Conservation (phyloP, 2,888 invertebrate genomes). For the Trichogramma dendrolimi region DNA sequence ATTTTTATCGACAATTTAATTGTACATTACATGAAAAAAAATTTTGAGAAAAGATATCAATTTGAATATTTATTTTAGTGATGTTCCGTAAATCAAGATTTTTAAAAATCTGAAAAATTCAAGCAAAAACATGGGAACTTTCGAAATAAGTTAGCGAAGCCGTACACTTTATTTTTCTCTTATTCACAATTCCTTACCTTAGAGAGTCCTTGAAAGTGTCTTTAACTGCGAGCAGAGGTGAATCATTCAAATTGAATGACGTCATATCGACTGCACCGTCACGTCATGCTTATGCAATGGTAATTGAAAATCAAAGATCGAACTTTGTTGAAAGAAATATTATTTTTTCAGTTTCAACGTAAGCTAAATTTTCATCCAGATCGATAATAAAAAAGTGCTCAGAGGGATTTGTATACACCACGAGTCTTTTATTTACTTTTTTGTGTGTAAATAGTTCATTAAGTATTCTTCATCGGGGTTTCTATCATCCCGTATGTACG, state of each 20-base stretch:
- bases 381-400: no score
- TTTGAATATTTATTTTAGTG: background rate
- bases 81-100: background rate
- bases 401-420: no score
- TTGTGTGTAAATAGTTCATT: no score
- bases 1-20: slow-evolving; percentile 4
- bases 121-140: background rate
- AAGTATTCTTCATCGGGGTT: no score
- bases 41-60: background rate
- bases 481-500: no score
- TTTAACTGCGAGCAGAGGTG: slow-evolving; percentile 14
- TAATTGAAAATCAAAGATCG: background rate
- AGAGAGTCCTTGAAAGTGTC: slow-evolving; percentile 21
- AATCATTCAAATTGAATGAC: slow-evolving; percentile 25
- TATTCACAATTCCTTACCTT: slow-evolving; percentile 2
- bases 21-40: background rate
- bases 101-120: background rate
- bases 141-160: background rate
- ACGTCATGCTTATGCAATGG: slow-evolving; percentile 11
- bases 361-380: no score
- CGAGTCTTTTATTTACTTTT: no score
- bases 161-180: background rate
- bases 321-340: no score
- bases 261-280: slow-evolving; percentile 16
- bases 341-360: no score